These are phyloP conservation scores for Triplophysa bombifrons DNA, from an alignment of 2,797 vertebrate genomes.

Conservation along the genomic window DNA sequence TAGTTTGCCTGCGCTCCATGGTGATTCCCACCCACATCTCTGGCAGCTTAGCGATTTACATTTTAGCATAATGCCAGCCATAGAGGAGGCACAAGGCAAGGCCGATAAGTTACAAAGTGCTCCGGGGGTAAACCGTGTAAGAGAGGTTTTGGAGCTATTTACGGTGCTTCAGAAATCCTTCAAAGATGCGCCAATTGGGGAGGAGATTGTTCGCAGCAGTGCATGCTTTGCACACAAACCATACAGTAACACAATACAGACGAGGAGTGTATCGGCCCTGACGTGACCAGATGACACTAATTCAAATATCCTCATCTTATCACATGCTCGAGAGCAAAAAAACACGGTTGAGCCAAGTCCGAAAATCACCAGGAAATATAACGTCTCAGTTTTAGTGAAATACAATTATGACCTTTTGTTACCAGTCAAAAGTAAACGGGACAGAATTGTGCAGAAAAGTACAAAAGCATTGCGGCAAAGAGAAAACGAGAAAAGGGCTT, in stretches of 20 bases:
- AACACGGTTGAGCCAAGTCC: neutral
- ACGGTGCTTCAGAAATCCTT: slow-evolving; percentile 82
- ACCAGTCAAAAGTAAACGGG: slow-evolving; percentile 54
- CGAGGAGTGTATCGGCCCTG: slow-evolving; percentile 67
- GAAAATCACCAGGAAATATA: neutral
- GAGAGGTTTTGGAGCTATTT: slow-evolving; percentile 86
- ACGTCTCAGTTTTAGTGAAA: slow-evolving; percentile 61
- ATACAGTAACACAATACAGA: slow-evolving; percentile 70
- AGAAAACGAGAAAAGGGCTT: slow-evolving; percentile 64
- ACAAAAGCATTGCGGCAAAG: slow-evolving; percentile 15
- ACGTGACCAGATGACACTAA: slow-evolving; percentile 80
- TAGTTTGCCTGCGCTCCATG: slow-evolving; percentile 78
- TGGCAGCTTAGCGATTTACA: slow-evolving; percentile 84
- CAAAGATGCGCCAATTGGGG: slow-evolving; percentile 80
- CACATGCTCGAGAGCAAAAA: slow-evolving; percentile 63
- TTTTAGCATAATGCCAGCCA: slow-evolving; percentile 84
- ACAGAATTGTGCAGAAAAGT: slow-evolving; percentile 43
- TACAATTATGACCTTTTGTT: slow-evolving; percentile 64
- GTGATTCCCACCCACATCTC: slow-evolving; percentile 81
- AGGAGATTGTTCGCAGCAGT: slow-evolving; percentile 79
- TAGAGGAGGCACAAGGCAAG: slow-evolving; percentile 82
- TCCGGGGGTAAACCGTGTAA: slow-evolving; percentile 83
- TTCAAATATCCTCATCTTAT: slow-evolving; percentile 77
- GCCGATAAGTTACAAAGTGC: slow-evolving; percentile 87
- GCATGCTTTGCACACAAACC: slow-evolving; percentile 78